Base-by-base conservation (phyloP, 2,888 invertebrate species). In the Sphaerophoria taeniata region DNA sequence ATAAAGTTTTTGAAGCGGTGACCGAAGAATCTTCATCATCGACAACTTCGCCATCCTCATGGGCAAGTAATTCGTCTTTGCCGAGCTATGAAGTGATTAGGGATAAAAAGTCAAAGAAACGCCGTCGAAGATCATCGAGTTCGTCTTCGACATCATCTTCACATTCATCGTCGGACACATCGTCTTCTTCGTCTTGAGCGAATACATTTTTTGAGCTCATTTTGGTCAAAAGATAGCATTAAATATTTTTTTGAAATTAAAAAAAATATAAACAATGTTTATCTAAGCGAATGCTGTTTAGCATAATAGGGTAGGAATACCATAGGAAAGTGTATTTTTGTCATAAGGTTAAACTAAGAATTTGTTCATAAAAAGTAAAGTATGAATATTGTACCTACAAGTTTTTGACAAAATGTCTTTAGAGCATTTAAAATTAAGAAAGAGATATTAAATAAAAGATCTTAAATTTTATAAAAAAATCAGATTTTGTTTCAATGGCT, bases 71-170 rank as follows among this genome's bases (percentile, higher is more conserved):
- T 80, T 91, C 91, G 33, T 90, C 91, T 69, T 79, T 91, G 88
- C 91, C 91, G 80, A 91, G 91, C 74, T 91, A 91, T 86, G 91
- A 91, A 84, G 90, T 91, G 24, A 91, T 91, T 14, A 89, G 88
- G 69, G 91, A 91, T 81, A 91, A 90, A 76, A 89, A 89, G 67
- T 81, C 87, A 45, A 90, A 91, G 14, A 90, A 90, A 61, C 89
- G 89, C 7, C 89, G 88, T 36, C 89, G 76, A 45, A 72, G 85
- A 76, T 88, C 88, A 71, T 87, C 89, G 67, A 89, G 87, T 79
- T 88, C 91, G 69, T 89, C 90, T 71, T 88, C 90, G 14, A 82
- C 88, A 56, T 87, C 88, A 45, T 77, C 87, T 72, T 80, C 85
- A 45, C 53, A 72, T 76, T 80, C 80, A 67, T 80, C 84, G 36